Conservation (phyloP, 2,888 invertebrate genomes). For the Hydrotaea cyrtoneurina region DNA sequence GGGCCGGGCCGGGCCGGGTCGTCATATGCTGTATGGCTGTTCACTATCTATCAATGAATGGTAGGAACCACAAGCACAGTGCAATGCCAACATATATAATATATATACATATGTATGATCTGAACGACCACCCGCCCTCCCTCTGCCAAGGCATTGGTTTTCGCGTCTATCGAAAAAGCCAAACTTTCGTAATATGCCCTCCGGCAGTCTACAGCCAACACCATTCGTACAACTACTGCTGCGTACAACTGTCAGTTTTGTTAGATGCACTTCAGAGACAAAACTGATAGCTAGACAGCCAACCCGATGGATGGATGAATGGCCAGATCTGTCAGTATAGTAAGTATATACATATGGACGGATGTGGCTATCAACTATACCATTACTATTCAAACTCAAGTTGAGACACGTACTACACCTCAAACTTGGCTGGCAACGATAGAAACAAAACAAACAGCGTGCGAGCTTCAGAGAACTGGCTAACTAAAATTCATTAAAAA, state of each 20-base stretch:
- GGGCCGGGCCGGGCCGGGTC: background rate
- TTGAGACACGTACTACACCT: conserved; percentile 28
- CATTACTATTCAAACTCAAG: background rate
- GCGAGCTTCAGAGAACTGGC: background rate
- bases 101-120: conserved; percentile 28
- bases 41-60: conserved; percentile 26
- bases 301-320: conserved; percentile 20
- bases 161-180: conserved; percentile 34
- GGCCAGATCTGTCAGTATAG: background rate
- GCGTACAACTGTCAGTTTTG: conserved; percentile 10
- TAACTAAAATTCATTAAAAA: conserved; percentile 47
- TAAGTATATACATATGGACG: conserved; percentile 33
- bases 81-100: too few species aligned
- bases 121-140: conserved; percentile 23
- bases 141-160: conserved; percentile 17
- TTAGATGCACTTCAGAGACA: conserved; percentile 18
- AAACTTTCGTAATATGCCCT: conserved; percentile 68
- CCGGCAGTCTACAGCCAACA: conserved; percentile 34
- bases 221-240: background rate
- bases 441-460: background rate
- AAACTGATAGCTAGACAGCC: conserved; percentile 26
- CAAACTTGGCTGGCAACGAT: background rate
- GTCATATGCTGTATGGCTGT: background rate
- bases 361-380: conserved; percentile 53
- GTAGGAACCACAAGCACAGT: conserved; percentile 15